Evolutionary conservation across 2,113 vertebrate genomes (phyloP).

Genomic region (Tiliqua scincoides): DNA sequence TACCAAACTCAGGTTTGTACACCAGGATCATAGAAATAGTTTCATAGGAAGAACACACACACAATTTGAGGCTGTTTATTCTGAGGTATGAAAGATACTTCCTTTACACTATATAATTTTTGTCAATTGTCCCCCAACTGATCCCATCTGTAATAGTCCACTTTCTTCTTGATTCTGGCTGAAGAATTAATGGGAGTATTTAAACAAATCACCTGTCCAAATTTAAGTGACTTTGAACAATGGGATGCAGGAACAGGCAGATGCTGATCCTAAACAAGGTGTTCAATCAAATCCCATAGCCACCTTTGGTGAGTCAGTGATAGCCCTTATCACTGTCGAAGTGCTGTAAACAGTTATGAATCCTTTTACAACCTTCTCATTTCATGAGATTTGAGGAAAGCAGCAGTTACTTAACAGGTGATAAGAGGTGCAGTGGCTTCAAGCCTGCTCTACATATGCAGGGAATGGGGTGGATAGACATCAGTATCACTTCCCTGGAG

Average conservation of each 20-base stretch:
- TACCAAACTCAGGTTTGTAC: no score
- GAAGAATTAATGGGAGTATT: background rate
- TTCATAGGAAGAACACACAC: background rate
- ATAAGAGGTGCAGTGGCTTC: background rate
- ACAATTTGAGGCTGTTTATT: background rate
- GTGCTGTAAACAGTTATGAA: background rate
- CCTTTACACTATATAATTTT: no score
- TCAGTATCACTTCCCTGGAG: no score
- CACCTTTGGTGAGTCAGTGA: background rate
- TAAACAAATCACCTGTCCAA: background rate
- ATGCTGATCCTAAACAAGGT: background rate
- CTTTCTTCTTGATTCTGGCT: no score
- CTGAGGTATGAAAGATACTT: background rate
- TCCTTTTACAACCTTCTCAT: background rate
- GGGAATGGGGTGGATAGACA: background rate
- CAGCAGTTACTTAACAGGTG: background rate
- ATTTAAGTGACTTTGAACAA: background rate
- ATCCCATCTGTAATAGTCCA: background rate
- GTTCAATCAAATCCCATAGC: background rate
- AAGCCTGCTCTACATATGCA: background rate
- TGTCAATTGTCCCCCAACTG: no score
- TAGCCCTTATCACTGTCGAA: background rate
- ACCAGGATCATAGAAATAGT: background rate
- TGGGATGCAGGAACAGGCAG: background rate
- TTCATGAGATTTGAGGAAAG: background rate